Evolutionary conservation across 1,140 invertebrate species (phyloP).

Genomic region (Lepidurus arcticus): DNA sequence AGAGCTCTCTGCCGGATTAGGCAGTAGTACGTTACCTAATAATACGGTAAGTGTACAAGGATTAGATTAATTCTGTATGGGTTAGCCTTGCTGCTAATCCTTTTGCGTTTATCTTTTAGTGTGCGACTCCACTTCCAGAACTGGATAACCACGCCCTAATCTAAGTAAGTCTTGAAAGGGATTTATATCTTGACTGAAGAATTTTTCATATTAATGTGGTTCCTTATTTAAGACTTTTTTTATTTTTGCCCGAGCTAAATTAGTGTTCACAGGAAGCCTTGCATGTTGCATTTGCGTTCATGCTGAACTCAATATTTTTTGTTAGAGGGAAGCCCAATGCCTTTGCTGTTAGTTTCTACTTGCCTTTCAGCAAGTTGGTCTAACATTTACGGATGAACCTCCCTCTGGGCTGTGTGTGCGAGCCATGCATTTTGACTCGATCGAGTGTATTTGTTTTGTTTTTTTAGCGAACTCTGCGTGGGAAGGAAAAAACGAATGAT

Average conservation of each 20-base stretch:
- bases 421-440: conserved; percentile 14
- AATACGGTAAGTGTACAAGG: background rate
- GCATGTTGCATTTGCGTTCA: background rate
- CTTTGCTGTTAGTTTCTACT: background rate
- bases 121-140: background rate
- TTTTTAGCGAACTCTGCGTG: background rate
- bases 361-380: background rate
- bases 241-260: background rate
- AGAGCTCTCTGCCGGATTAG: background rate
- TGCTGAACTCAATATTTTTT: background rate
- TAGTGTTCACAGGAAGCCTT: background rate
- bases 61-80: background rate
- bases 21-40: background rate
- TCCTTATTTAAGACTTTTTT: background rate
- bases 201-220: background rate
- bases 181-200: background rate
- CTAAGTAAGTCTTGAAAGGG: background rate
- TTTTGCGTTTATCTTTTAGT: background rate
- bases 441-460: background rate
- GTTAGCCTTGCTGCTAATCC: background rate
- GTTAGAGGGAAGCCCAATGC: conserved; percentile 1
- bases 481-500: background rate
- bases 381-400: background rate
- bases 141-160: background rate
- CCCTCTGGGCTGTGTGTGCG: background rate